phyloP scores from a whole-genome alignment of 2,113 vertebrate species.

The Fukomys damarensis region DNA sequence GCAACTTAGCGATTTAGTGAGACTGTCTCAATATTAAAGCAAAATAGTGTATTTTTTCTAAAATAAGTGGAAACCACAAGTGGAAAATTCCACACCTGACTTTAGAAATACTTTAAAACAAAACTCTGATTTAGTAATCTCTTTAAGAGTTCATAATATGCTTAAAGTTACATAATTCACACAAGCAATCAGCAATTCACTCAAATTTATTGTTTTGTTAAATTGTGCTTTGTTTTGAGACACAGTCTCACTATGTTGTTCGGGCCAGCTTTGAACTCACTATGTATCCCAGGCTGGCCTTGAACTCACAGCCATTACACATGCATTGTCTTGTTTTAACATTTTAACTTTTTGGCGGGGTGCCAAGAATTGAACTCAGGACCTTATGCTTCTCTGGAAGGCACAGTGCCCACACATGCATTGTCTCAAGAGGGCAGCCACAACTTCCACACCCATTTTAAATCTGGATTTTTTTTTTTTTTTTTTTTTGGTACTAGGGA shows the following conservation, averaged over 20 bases:
- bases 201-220: background rate
- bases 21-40: background rate
- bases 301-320: background rate
- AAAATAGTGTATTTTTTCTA: background rate
- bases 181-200: conserved; percentile 24
- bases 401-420: no score
- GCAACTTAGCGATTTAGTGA: background rate
- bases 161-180: conserved; percentile 50
- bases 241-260: no score
- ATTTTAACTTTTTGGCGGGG: no score
- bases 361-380: no score
- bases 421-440: background rate
- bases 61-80: background rate
- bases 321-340: background rate
- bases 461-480: background rate
- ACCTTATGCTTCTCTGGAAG: no score
- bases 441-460: background rate
- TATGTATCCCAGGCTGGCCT: no score
- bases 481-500: no score
- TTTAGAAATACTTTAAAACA: conserved; percentile 52
- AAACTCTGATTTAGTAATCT: conserved; percentile 36
- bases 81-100: background rate
- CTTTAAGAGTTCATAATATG: conserved; percentile 45
- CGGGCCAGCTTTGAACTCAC: no score
- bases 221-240: background rate